Conservation (phyloP, 37 sponge, comb jelly and placozoan species). For the Corticium candelabrum region DNA sequence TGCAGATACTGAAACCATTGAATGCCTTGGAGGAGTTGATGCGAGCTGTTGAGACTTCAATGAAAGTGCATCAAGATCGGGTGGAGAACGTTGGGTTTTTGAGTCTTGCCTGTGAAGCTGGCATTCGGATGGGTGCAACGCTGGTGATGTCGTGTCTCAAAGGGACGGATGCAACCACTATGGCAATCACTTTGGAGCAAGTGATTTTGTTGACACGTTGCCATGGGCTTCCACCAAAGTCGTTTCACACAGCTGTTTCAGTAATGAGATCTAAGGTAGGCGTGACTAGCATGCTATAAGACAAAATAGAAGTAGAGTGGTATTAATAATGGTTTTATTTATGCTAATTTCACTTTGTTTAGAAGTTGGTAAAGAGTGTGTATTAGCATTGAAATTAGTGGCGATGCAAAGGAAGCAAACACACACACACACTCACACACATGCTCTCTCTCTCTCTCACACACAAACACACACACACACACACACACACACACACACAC, state of each 20-base stretch:
- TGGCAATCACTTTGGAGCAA: constrained; percentile 44
- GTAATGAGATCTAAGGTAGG: background rate
- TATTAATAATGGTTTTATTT: no score
- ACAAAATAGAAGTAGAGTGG: no score
- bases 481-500: no score
- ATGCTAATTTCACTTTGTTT: no score
- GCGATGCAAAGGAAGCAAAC: no score
- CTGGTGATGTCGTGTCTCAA: constrained; percentile 30
- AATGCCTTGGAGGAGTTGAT: constrained; percentile 51
- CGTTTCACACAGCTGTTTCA: constrained; percentile 23
- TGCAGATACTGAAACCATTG: constrained; percentile 45
- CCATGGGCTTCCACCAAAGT: constrained; percentile 44
- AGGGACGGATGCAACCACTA: background rate
- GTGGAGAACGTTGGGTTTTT: constrained; percentile 47
- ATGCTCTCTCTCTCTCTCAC: no score
- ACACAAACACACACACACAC: no score
- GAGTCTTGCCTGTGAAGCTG: constrained; percentile 44
- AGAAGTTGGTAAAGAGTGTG: no score
- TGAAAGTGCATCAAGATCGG: constrained; percentile 21
- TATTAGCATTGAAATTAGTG: no score
- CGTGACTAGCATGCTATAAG: no score
- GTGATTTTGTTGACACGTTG: constrained; percentile 42
- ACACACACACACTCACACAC: no score
- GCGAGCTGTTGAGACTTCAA: constrained; percentile 20
- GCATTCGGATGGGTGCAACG: constrained; percentile 48